These are phyloP conservation scores for Hartigia nigra DNA, from an alignment of 2,888 invertebrate species.

Conservation along the genomic window DNA sequence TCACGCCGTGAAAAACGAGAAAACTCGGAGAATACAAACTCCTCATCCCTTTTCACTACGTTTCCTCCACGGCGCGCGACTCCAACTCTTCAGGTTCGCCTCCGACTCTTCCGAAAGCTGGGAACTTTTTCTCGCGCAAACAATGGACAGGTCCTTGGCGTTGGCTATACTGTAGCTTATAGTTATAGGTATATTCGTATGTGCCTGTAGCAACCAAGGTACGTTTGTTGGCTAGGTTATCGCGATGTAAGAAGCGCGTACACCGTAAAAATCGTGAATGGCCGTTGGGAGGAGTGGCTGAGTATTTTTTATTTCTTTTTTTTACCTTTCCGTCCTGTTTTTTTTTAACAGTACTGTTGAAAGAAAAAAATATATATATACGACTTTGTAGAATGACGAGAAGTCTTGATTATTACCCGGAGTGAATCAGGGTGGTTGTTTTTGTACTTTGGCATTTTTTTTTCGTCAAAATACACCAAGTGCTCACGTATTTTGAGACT, in stretches of 20 bases:
- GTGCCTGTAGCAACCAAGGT: background rate
- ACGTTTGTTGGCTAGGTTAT: background rate
- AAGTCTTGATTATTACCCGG: background rate
- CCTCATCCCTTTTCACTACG: slow-evolving; percentile 28
- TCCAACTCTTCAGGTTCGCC: background rate
- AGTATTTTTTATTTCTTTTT: too few relatives aligned
- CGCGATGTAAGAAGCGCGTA: background rate
- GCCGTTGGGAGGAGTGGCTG: too few relatives aligned
- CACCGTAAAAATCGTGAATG: background rate
- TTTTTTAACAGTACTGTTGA: too few relatives aligned
- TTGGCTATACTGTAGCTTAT: background rate
- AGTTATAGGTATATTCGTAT: background rate
- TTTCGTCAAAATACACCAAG: background rate
- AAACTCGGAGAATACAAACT: slow-evolving; percentile 36
- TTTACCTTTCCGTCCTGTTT: too few relatives aligned
- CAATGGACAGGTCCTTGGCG: slow-evolving; percentile 5
- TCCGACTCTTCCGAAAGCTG: slow-evolving; percentile 34
- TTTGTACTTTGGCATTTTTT: background rate
- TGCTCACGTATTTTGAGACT: background rate
- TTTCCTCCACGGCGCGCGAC: background rate
- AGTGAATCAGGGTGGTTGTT: background rate
- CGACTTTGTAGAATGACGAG: too few relatives aligned
- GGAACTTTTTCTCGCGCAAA: slow-evolving; percentile 29
- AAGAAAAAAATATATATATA: background rate
- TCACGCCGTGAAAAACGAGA: slow-evolving; percentile 62